Conservation (phyloP, 1,140 invertebrate genomes). For the Drosophila pseudoananassae region DNA sequence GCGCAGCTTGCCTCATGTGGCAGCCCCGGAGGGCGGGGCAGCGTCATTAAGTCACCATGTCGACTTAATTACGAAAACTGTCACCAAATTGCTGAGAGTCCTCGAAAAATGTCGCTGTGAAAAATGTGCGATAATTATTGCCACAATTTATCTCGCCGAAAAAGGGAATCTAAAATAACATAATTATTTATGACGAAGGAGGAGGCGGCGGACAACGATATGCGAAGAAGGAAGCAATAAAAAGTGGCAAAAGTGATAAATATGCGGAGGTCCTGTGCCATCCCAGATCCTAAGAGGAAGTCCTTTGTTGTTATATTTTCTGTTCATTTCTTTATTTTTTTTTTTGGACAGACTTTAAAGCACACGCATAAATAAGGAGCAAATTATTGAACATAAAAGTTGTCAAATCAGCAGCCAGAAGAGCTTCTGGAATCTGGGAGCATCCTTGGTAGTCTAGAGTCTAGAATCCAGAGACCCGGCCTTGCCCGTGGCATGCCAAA, state of each 20-base stretch:
- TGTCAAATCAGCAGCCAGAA: conserved; percentile 62
- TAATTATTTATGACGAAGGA: conserved; percentile 74
- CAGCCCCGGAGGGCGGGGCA: conserved; percentile 23
- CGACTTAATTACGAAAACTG: conserved; percentile 74
- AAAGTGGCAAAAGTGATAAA: conserved; percentile 56
- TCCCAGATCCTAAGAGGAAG: conserved; percentile 38
- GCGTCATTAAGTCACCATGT: conserved; percentile 43
- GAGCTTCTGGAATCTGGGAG: conserved; percentile 4
- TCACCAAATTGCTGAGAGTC: conserved; percentile 52
- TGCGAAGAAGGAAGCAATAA: conserved; percentile 60
- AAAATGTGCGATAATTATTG: conserved; percentile 78
- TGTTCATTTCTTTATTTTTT: conserved; percentile 9
- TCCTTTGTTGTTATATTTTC: conserved; percentile 50
- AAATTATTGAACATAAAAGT: conserved; percentile 75
- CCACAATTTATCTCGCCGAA: conserved; percentile 60
- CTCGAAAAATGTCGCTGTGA: conserved; percentile 72
- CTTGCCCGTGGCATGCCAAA: conserved; percentile 44
- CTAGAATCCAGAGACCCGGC: conserved; percentile 3
- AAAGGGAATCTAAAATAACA: conserved; percentile 70
- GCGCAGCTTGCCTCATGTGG: conserved; percentile 25
- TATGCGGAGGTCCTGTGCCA: conserved; percentile 27
- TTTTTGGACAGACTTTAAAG: conserved; percentile 39
- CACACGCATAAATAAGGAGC: conserved; percentile 65
- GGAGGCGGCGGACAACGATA: conserved; percentile 25
- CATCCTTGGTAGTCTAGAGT: background rate